Base-by-base conservation (phyloP, 2,113 vertebrate genomes). In the Gorilla gorilla region DNA sequence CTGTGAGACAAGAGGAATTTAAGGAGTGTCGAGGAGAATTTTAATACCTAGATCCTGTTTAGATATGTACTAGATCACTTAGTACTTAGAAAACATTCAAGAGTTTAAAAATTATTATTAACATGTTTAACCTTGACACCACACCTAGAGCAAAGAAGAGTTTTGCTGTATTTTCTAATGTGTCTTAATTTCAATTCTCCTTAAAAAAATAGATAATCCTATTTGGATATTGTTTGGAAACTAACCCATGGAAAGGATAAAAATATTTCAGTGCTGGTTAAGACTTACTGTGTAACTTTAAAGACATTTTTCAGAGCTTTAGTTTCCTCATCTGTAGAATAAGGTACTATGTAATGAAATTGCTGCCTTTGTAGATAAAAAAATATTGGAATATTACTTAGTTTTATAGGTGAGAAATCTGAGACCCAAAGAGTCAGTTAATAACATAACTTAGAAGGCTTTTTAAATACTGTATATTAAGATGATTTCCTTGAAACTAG, bases 1-100 rank as follows among this genome's bases (percentile, higher is more conserved):
- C 61, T 50, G 13, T 23, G 94, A 82, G 76, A 68, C 48, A 93
- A 93, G 59, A 90, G 84, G 78, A 95, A 96, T 95, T 89, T 93
- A 82, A 91, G 66, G 57, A 72, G 66, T 32, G 22, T 50, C 23
- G 35, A 80, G 32, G 48, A 83, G 83, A 94, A 83, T 17, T 55
- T 30, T 43, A 55, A 43, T 79, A 20, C 59, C 14, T 30, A 32
- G 50, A 40, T 64, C 20, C 40, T 92, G 27, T 93, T 95, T 45
- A 45, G 45, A 45, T 45, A 8, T 45, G 45, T 45, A 45, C 45
- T 45, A 45, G 45, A 48, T 83, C 45, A 78, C n/a, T 80, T 73
- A 57, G 43, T 40, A 70, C 17, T 61, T 6, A 48, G 55, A 35
- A 80, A 68, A 68, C 40, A 50, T 18, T 40, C 32, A 64, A 17